These are phyloP conservation scores for Macaria notata DNA, from an alignment of 2,888 invertebrate species.

Conservation along the genomic window DNA sequence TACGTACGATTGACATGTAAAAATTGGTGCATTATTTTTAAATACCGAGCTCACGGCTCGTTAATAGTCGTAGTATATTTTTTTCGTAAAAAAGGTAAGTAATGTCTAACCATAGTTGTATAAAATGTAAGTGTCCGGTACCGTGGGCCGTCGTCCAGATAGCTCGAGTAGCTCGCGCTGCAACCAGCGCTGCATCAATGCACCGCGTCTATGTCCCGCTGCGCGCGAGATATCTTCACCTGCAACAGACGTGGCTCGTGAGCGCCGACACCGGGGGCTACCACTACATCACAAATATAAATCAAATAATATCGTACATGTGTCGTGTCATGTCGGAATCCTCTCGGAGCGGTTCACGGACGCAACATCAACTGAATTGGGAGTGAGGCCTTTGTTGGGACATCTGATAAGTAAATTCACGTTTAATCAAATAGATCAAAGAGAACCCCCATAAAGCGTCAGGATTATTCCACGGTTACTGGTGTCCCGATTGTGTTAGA, in stretches of 20 bases:
- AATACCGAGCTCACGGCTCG: conserved; percentile 28
- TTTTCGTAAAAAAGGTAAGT: conserved; percentile 19
- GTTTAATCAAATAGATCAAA: conserved; percentile 17
- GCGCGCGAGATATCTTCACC: conserved; percentile 97
- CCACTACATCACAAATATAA: background rate
- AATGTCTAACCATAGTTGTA: conserved; percentile 5
- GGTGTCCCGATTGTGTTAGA: conserved; percentile 1
- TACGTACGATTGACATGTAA: conserved; percentile 52
- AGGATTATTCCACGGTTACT: background rate
- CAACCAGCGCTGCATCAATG: conserved; percentile 59
- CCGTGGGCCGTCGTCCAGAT: conserved; percentile 6
- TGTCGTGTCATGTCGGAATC: conserved; percentile 17
- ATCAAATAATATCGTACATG: conserved; percentile 14
- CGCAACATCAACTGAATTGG: conserved; percentile 23
- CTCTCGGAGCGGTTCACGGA: conserved; percentile 20
- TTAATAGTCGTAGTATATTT: conserved; percentile 5
- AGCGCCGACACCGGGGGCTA: background rate
- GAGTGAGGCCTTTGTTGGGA: conserved; percentile 24
- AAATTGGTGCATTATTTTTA: conserved; percentile 33
- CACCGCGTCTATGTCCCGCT: conserved; percentile 94
- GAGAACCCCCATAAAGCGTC: conserved; percentile 17
- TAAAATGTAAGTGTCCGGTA: conserved; percentile 19
- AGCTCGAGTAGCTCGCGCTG: conserved; percentile 20
- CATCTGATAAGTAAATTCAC: conserved; percentile 25
- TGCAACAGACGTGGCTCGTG: conserved; percentile 40